Evolutionary conservation across 2,888 invertebrate genomes (phyloP).

Genomic region (Zygogramma bicolorata): DNA sequence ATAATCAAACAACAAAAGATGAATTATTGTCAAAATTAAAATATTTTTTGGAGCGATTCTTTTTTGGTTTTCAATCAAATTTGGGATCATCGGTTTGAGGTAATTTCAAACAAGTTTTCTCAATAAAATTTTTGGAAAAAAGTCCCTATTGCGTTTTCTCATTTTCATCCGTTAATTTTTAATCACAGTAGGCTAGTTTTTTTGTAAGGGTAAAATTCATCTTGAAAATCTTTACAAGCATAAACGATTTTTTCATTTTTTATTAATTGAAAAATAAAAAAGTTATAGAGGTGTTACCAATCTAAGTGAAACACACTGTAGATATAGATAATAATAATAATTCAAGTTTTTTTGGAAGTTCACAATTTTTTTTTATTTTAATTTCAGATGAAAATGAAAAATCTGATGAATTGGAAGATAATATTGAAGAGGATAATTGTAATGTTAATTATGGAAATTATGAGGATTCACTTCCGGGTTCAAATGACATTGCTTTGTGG

Average conservation of each 20-base stretch:
- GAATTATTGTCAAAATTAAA: neutral
- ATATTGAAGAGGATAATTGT: too few relatives aligned
- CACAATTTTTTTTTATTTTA: conserved; percentile 14
- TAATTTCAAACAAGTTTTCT: neutral
- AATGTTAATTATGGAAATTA: conserved; percentile 20
- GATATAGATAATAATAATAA: conserved; percentile 8
- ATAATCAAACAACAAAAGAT: neutral
- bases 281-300: conserved; percentile 14
- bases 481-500: conserved; percentile 21
- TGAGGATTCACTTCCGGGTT: conserved; percentile 20
- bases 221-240: neutral
- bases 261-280: conserved; percentile 14
- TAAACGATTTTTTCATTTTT: conserved; percentile 5
- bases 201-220: neutral
- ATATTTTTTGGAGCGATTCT: neutral
- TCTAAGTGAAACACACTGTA: conserved; percentile 17
- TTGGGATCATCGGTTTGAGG: neutral
- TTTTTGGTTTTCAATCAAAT: neutral
- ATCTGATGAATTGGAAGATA: conserved; percentile 17
- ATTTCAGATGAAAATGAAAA: conserved; percentile 17
- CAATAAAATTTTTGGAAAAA: neutral
- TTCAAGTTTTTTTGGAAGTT: conserved; percentile 12
- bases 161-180: too few relatives aligned
- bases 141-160: neutral
- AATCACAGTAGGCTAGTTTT: too few relatives aligned